Conservation (phyloP, 2,888 invertebrate species). For the Philonicus albiceps region DNA sequence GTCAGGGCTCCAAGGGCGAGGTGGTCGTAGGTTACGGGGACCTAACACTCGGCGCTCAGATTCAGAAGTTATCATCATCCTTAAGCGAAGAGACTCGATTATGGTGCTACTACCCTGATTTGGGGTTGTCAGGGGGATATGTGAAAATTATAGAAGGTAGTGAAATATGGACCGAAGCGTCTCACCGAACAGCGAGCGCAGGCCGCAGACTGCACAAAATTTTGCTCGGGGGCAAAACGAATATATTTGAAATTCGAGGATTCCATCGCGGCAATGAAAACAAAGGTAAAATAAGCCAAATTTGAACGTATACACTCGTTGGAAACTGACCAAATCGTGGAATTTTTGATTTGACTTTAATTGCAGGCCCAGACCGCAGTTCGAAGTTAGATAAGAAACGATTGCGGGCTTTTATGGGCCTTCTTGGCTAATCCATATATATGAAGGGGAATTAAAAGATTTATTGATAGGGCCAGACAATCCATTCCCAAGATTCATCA, state of each 20-base stretch:
- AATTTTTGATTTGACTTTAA: slow-evolving; percentile 49
- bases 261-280: not conserved
- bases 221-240: not conserved
- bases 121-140: slow-evolving; percentile 48
- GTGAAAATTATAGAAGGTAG: slow-evolving; percentile 48
- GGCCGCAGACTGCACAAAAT: slow-evolving; percentile 7
- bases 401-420: slow-evolving; percentile 27
- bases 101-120: slow-evolving; percentile 46
- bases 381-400: slow-evolving; percentile 29
- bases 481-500: slow-evolving; percentile 40
- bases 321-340: slow-evolving; percentile 17
- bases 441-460: slow-evolving; percentile 33
- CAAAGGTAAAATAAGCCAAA: slow-evolving; percentile 10
- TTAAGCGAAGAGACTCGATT: slow-evolving; percentile 31
- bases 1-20: not conserved
- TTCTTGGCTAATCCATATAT: not conserved
- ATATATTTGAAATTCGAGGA: slow-evolving; percentile 14
- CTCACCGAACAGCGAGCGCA: not conserved
- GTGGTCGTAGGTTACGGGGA: slow-evolving; percentile 7
- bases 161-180: slow-evolving; percentile 48
- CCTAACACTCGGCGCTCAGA: slow-evolving; percentile 9
- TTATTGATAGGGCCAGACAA: slow-evolving; percentile 38
- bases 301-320: not conserved
- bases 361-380: slow-evolving; percentile 40
- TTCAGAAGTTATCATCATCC: slow-evolving; percentile 41